phyloP scores from a whole-genome alignment of 2,797 vertebrate species.

The Eupleurogrammus muticus region DNA sequence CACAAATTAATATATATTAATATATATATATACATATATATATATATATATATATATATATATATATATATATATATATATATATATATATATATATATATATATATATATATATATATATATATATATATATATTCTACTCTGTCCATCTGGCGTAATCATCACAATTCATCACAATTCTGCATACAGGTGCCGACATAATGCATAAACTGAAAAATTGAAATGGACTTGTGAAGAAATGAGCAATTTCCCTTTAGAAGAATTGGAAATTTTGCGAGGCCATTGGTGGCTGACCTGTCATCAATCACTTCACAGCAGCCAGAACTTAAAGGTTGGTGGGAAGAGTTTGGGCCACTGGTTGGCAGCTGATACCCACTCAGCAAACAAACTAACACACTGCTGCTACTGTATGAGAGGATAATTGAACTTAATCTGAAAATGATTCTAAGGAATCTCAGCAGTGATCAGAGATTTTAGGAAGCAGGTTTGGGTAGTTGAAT shows the following conservation, averaged over 20 bases:
- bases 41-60: conserved; percentile 70
- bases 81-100: conserved; percentile 68
- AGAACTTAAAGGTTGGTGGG: conserved; percentile 86
- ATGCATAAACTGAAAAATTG: conserved; percentile 97
- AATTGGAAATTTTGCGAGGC: conserved; percentile 96
- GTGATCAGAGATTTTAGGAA: no score
- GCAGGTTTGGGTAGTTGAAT: no score
- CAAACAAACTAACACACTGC: conserved; percentile 87
- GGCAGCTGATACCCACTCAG: conserved; percentile 87
- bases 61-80: conserved; percentile 74
- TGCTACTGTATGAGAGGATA: conserved; percentile 44
- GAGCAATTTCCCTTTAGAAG: conserved; percentile 99
- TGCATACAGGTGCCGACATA: conserved; percentile 88
- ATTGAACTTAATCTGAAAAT: no score
- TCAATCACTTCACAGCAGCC: conserved; percentile 92
- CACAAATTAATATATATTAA: conserved; percentile 78
- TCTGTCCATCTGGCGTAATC: conserved; percentile 86
- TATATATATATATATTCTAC: conserved; percentile 78
- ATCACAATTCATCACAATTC: conserved; percentile 98
- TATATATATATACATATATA: conserved; percentile 70
- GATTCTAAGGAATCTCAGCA: no score
- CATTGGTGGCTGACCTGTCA: conserved; percentile 94
- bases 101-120: conserved; percentile 70
- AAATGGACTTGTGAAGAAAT: conserved; percentile 96
- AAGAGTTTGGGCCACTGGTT: conserved; percentile 76